Percentiles rank a stretch among this genome's conserved stretches.
Evolutionary conservation across 2,113 vertebrate genomes (phyloP).

Genomic region (Phyllostomus hastatus): DNA sequence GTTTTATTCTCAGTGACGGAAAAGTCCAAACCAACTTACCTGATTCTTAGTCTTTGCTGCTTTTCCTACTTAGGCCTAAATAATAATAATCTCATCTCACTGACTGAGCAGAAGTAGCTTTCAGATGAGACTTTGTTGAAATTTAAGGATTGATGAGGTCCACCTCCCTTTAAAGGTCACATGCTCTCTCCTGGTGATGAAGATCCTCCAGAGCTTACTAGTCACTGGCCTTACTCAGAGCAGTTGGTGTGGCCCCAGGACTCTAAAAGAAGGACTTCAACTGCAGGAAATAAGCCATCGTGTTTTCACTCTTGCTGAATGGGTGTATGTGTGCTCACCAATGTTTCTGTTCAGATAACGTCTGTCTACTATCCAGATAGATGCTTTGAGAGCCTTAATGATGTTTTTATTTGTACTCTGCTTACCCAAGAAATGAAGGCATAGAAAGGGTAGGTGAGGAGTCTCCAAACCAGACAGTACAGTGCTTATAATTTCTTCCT

Average conservation of each 20-base stretch:
- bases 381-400: background rate
- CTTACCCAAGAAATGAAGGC: background rate
- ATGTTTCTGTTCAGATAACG: background rate
- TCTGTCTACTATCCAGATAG: background rate
- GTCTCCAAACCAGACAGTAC: background rate
- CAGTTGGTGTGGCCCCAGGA: fast-evolving
- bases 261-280: background rate
- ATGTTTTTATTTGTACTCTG: background rate
- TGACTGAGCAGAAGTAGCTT: background rate
- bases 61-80: background rate
- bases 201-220: fast-evolving
- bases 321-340: background rate
- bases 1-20: background rate
- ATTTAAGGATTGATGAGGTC: background rate
- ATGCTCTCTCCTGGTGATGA: background rate
- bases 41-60: background rate
- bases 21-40: background rate
- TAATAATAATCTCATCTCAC: background rate
- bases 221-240: background rate
- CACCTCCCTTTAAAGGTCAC: background rate
- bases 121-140: background rate
- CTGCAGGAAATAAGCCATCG: fast-evolving
- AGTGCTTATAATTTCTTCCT: background rate
- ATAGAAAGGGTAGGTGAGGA: background rate
- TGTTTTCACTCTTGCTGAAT: background rate